phyloP scores from a whole-genome alignment of 30 jellyfish, hydroid and myxozoan genomes.

The Phacellophora camtschatica region DNA sequence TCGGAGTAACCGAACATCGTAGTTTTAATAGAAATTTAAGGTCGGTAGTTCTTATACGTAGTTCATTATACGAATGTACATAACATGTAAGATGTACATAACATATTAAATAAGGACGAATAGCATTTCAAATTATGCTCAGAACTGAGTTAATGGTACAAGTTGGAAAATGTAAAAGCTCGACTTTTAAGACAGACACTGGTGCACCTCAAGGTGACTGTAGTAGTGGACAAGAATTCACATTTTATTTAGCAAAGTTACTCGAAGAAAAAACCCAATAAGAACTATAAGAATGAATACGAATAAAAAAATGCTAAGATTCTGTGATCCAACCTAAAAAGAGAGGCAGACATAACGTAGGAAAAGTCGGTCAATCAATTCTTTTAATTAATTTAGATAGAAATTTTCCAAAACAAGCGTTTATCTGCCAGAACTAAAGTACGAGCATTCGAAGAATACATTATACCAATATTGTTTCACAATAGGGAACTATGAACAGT shows the following conservation, averaged over 20 bases:
- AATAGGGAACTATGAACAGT: background rate
- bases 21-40: no score
- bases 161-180: background rate
- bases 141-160: background rate
- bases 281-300: no score
- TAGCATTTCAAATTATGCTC: background rate
- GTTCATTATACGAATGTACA: no score
- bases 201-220: conserved; percentile 25
- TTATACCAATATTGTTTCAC: background rate
- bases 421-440: background rate
- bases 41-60: no score
- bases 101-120: background rate
- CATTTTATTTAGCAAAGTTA: background rate
- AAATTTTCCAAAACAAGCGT: background rate
- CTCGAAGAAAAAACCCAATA: background rate
- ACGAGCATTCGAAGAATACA: background rate
- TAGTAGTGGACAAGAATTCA: background rate
- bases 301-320: no score
- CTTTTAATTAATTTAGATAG: no score
- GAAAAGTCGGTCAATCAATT: no score
- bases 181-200: background rate
- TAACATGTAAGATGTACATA: background rate
- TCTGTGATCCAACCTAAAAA: no score
- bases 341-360: no score
- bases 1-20: no score